These are phyloP conservation scores for Rhinatrema bivittatum DNA, from an alignment of 2,797 vertebrate species.

Conservation along the genomic window DNA sequence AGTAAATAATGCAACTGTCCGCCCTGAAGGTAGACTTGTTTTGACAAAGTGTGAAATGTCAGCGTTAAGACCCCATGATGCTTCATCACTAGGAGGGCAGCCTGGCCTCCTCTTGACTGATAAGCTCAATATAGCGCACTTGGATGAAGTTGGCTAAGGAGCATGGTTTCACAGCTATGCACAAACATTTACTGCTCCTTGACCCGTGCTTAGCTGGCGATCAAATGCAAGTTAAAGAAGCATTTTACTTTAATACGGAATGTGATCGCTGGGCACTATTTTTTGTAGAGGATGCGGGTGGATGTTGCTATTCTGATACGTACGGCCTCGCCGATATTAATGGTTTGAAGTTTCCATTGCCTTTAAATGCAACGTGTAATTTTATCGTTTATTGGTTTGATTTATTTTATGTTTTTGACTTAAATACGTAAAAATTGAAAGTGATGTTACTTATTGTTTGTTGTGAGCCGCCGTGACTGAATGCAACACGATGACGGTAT, in stretches of 20 bases:
- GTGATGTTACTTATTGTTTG: too few species aligned
- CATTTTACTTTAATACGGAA: constrained; percentile 44
- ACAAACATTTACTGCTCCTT: too few species aligned
- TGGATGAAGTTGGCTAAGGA: neutral
- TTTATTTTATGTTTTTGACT: too few species aligned
- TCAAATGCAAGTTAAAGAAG: constrained; percentile 29
- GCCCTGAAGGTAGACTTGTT: constrained; percentile 1
- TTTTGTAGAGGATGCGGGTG: constrained; percentile 25
- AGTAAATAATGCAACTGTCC: neutral
- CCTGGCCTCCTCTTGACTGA: neutral
- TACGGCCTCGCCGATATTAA: constrained; percentile 39
- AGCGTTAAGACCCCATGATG: rapidly evolving
- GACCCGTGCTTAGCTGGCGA: neutral
- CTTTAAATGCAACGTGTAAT: constrained; percentile 31
- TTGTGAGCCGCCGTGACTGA: too few species aligned
- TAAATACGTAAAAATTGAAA: too few species aligned
- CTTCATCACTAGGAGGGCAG: neutral
- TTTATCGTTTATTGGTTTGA: too few species aligned
- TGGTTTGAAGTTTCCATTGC: constrained; percentile 45
- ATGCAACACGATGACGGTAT: too few species aligned
- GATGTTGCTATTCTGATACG: constrained; percentile 32
- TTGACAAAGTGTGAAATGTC: neutral
- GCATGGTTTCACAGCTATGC: too few species aligned
- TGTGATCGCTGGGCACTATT: constrained; percentile 17
- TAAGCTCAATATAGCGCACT: neutral